Evolutionary conservation across 1,140 invertebrate species (phyloP).

Genomic region (Globodera rostochiensis): DNA sequence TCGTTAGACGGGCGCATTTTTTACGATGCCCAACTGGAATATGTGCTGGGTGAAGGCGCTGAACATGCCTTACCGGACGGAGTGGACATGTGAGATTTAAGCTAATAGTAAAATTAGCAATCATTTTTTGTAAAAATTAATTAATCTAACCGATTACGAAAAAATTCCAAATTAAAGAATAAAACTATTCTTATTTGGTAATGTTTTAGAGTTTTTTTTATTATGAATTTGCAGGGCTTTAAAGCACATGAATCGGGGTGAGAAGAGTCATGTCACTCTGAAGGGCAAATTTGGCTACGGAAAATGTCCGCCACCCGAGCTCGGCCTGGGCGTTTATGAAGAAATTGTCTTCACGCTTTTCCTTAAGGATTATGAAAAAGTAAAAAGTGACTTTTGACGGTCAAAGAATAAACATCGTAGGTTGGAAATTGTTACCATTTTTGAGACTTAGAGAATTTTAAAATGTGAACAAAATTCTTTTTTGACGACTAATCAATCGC

Average conservation of each 20-base stretch:
- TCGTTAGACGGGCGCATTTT: slow-evolving; percentile 73
- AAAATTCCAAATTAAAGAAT: too few species aligned
- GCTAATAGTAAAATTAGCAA: background rate
- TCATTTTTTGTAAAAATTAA: too few species aligned
- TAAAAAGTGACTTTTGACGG: slow-evolving; percentile 49
- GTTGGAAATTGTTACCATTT: background rate
- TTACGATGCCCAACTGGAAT: slow-evolving; percentile 77
- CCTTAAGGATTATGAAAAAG: slow-evolving; percentile 79
- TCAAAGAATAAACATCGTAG: too few species aligned
- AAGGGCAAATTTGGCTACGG: slow-evolving; percentile 81
- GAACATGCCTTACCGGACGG: slow-evolving; percentile 78
- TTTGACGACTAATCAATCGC: too few species aligned
- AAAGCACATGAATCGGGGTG: slow-evolving; percentile 79
- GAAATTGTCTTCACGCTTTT: slow-evolving; percentile 74
- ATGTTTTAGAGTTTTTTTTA: background rate
- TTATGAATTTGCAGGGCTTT: slow-evolving; percentile 70
- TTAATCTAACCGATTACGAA: too few species aligned
- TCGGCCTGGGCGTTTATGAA: slow-evolving; percentile 79
- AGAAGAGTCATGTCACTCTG: slow-evolving; percentile 78
- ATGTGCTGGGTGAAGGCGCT: slow-evolving; percentile 82
- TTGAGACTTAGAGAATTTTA: slow-evolving; percentile 20
- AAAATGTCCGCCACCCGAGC: slow-evolving; percentile 73
- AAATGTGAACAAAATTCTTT: slow-evolving; percentile 28
- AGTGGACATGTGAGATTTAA: slow-evolving; percentile 72
- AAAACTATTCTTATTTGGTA: too few species aligned